A percentile compares a stretch with the other conserved stretches of the same genome.
Conservation (phyloP, 1,140 invertebrate species). For the Drosophila pandora region DNA sequence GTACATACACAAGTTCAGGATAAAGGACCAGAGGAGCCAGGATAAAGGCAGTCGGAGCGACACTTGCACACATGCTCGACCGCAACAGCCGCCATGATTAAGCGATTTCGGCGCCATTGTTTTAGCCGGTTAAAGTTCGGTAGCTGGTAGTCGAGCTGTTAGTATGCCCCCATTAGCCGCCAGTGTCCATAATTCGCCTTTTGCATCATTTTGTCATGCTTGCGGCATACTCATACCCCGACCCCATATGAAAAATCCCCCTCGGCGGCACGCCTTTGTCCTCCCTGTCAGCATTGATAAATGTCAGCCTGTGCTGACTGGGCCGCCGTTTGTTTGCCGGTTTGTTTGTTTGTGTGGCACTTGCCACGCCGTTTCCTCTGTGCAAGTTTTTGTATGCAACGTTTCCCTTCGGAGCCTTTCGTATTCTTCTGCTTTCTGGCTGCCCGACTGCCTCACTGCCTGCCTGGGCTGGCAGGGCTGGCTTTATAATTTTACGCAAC, state of each 20-base stretch:
- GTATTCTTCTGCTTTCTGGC: neutral
- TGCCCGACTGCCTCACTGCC: neutral
- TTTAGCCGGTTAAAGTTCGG: conserved; percentile 53
- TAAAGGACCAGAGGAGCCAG: neutral
- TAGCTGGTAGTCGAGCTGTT: neutral
- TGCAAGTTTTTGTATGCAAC: conserved; percentile 63
- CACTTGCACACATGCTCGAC: conserved; percentile 66
- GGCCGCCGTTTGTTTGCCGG: conserved; percentile 60
- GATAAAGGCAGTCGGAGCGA: conserved; percentile 1
- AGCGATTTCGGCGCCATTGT: conserved; percentile 81
- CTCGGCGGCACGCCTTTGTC: conserved; percentile 59
- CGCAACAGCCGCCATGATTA: conserved; percentile 75
- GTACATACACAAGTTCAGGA: conserved; percentile 6
- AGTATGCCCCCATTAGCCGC: conserved; percentile 12
- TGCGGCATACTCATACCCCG: conserved; percentile 22
- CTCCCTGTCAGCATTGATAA: conserved; percentile 77
- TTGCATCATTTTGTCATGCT: conserved; percentile 79
- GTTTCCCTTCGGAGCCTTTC: conserved; percentile 22
- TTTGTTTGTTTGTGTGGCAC: conserved; percentile 28
- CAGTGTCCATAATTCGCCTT: conserved; percentile 60
- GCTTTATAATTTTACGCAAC: conserved; percentile 75
- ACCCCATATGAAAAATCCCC: neutral
- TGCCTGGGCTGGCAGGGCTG: conserved; percentile 2
- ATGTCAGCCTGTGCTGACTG: conserved; percentile 61
- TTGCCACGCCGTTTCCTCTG: conserved; percentile 50